Evolutionary conservation across 2,797 vertebrate species (phyloP), one percentile per base, ranked within the genome.

Genomic region (Anisognathus igniventris): DNA sequence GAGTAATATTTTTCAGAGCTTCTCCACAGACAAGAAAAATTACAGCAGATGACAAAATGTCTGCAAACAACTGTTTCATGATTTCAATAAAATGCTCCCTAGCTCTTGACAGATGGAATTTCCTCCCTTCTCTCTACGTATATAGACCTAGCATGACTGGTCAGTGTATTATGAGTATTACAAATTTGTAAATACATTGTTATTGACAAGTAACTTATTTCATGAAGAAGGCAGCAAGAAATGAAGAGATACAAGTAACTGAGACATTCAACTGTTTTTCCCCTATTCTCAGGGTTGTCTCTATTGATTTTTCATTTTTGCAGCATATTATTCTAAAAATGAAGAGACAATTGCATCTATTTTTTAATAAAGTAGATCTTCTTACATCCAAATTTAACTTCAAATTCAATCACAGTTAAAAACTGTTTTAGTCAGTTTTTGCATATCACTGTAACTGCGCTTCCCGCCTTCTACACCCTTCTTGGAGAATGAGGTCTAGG

Each of bases 11-110:
- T 92, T 79, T 87, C 65, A 62, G 65, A 91, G 62, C 33, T 94
- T 87, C 60, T 84, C 45, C 54, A 48, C 14, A 79, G 71, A 35
- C 56, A 89, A 76, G 39, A 83, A 75, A 82, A 65, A 60, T 20
- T 75, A 86, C 31, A 56, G 44, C 84, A 11, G 35, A 68, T 5
- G 3, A 57, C 20, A 72, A 70, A 66, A 24, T 33, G 3, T 60
- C 54, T 80, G 18, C 47, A 35, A 71, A 33, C 21, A 57, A 35
- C 25, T 40, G 10, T 54, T 77, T 48, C 21, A 27, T 25, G 7
- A 88, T 82, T 72, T 72, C 58, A 94, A 31, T 91, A 88, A 95
- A 93, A 81, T 40, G 48, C 66, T 86, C 65, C 73, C 51, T 33
- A 72, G 35, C 72, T 54, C 5, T 4, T 78, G 19, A 72, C 47